Conservation (phyloP, 2,113 vertebrate genomes). For the Sardina pilchardus region DNA sequence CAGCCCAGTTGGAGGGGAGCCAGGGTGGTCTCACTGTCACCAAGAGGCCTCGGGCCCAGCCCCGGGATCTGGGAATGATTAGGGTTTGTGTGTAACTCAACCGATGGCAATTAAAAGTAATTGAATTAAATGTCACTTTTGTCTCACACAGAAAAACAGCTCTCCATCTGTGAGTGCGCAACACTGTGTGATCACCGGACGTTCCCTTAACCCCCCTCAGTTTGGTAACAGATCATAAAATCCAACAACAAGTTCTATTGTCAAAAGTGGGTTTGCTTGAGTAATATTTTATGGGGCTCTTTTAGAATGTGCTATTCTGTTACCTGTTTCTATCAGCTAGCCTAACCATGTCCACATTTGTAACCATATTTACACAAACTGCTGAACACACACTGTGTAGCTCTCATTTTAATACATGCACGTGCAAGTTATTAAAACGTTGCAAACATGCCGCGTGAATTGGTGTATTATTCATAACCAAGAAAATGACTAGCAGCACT, state of each 20-base stretch:
- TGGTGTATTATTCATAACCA: too few species aligned
- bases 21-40: neutral
- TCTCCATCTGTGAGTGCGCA: neutral
- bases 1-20: neutral
- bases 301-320: neutral
- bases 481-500: neutral
- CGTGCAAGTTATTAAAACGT: too few species aligned
- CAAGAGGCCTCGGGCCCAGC: neutral
- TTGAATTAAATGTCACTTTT: slow-evolving; percentile 18
- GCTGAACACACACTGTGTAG: neutral
- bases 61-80: neutral
- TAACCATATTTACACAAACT: neutral
- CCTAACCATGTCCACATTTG: neutral
- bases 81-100: neutral
- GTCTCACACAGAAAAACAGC: slow-evolving; percentile 9
- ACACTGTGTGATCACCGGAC: neutral
- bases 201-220: neutral
- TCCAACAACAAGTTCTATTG: neutral
- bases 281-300: neutral
- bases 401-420: neutral
- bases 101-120: slow-evolving; percentile 1
- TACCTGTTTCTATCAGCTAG: neutral
- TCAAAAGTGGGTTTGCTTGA: neutral
- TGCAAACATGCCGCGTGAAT: too few species aligned
- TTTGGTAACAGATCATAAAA: neutral